Percentiles rank a stretch among this genome's conserved stretches.
These are phyloP conservation scores for Varroa destructor DNA, from an alignment of 1,140 invertebrate species.

Conservation along the genomic window DNA sequence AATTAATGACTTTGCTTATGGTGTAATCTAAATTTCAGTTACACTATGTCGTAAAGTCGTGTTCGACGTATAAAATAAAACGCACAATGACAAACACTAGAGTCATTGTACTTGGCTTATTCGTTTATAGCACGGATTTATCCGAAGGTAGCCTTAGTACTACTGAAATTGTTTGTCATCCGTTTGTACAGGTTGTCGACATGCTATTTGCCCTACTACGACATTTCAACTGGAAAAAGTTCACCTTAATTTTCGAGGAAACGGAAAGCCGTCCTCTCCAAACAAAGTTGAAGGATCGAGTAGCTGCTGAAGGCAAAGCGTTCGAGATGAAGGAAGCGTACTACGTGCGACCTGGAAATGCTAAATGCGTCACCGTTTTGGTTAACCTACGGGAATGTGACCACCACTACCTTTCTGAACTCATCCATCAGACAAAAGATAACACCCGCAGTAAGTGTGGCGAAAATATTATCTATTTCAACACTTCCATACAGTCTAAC, in stretches of 20 bases:
- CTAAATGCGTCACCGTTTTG: neutral
- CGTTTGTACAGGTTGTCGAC: slow-evolving; percentile 8
- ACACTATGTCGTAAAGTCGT: too few species aligned
- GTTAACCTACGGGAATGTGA: neutral
- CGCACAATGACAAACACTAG: too few species aligned
- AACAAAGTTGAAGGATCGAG: neutral
- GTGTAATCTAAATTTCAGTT: too few species aligned
- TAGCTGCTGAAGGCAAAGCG: neutral
- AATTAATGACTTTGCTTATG: too few species aligned
- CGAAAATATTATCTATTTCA: too few species aligned
- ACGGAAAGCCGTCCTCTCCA: neutral
- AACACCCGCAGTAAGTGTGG: neutral
- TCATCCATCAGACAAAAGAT: slow-evolving; percentile 3
- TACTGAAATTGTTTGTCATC: too few species aligned
- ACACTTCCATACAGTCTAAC: too few species aligned
- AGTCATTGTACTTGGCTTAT: too few species aligned
- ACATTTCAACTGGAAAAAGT: slow-evolving; percentile 16
- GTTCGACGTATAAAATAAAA: too few species aligned
- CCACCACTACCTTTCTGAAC: neutral
- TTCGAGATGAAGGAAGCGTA: slow-evolving; percentile 5
- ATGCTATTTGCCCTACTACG: neutral
- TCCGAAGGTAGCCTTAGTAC: too few species aligned
- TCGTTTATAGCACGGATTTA: too few species aligned
- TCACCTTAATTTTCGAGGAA: slow-evolving; percentile 16
- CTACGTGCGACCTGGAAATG: slow-evolving; percentile 1